Evolutionary conservation across 2,797 vertebrate genomes (phyloP).

Genomic region (Pseudochirops corinnae): DNA sequence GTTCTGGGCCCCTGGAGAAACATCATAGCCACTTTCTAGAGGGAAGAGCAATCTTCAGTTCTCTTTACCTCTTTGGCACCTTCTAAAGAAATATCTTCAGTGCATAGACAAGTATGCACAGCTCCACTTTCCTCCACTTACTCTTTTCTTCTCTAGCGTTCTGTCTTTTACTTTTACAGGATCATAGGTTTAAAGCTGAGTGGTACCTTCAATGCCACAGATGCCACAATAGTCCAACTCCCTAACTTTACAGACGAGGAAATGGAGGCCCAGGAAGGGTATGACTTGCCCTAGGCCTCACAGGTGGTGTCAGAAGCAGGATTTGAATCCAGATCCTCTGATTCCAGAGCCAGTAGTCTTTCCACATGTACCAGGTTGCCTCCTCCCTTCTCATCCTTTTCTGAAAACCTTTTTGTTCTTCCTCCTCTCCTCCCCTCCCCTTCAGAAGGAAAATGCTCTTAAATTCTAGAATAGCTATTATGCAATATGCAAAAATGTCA

Average conservation of each 20-base stretch:
- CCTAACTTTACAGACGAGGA: not conserved
- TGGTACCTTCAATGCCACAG: too few species aligned
- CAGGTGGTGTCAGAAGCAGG: not conserved
- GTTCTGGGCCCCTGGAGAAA: not conserved
- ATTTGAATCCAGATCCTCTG: not conserved
- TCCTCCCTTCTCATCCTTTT: not conserved
- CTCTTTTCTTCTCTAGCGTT: not conserved
- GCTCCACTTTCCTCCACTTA: not conserved
- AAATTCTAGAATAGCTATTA: not conserved
- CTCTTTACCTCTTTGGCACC: not conserved
- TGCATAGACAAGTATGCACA: not conserved
- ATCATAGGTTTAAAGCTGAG: too few species aligned
- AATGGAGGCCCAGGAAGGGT: not conserved
- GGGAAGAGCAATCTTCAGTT: not conserved
- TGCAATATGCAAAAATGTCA: not conserved
- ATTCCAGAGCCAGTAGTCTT: not conserved
- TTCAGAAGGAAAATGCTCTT: not conserved
- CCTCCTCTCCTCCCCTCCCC: not conserved
- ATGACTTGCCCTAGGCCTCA: too few species aligned
- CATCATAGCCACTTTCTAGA: not conserved
- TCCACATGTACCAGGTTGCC: not conserved
- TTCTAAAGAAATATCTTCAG: not conserved
- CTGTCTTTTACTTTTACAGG: not conserved
- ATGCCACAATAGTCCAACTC: not conserved
- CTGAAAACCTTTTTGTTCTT: not conserved